phyloP scores from a whole-genome alignment of 2,888 invertebrate genomes.

The Stenichneumon culpator region DNA sequence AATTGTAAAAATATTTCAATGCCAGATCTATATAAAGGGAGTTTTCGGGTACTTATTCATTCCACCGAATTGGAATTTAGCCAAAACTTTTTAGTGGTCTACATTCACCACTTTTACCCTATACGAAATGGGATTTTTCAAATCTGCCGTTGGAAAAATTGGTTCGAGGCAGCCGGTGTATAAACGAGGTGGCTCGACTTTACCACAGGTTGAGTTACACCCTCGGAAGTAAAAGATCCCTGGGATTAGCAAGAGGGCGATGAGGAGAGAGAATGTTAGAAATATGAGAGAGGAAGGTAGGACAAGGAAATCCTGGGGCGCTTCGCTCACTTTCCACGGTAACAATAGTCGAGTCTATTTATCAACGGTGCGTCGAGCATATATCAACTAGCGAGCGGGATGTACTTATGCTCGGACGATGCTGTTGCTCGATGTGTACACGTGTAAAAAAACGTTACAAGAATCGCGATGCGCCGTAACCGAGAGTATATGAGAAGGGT shows the following conservation, averaged over 20 bases:
- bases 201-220: slow-evolving; percentile 10
- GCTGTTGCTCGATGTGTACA: slow-evolving; percentile 39
- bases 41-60: too few species aligned
- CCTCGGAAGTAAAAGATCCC: slow-evolving; percentile 5
- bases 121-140: too few species aligned
- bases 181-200: slow-evolving; percentile 12
- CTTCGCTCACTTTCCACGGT: slow-evolving; percentile 71
- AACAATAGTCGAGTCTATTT: slow-evolving; percentile 73
- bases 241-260: slow-evolving; percentile 3
- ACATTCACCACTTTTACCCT: too few species aligned
- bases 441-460: slow-evolving; percentile 48
- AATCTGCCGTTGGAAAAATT: not conserved
- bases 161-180: not conserved
- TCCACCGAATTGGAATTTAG: too few species aligned
- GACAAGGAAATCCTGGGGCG: slow-evolving; percentile 70
- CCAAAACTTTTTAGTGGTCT: too few species aligned
- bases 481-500: slow-evolving; percentile 35
- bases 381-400: slow-evolving; percentile 67
- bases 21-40: too few species aligned
- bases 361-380: slow-evolving; percentile 71
- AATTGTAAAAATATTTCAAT: too few species aligned
- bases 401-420: slow-evolving; percentile 51
- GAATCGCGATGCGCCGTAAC: slow-evolving; percentile 44
- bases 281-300: slow-evolving; percentile 34
- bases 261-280: slow-evolving; percentile 23